Conservation (phyloP, 2,797 vertebrate species). For the Anas acuta region DNA sequence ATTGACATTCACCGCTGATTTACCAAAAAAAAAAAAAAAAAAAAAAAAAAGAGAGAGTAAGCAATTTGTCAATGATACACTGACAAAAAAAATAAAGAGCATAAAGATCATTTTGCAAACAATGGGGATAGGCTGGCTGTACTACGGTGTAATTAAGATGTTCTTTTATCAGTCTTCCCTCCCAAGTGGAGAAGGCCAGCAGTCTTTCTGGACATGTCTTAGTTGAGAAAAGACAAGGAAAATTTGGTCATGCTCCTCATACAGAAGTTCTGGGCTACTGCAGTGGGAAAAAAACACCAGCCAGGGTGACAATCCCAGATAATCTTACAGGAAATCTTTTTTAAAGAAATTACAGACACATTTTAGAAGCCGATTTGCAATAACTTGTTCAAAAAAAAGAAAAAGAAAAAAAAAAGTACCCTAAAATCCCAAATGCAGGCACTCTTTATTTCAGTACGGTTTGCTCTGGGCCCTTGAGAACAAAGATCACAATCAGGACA, state of each 20-base stretch:
- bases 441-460: neutral
- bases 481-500: neutral
- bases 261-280: neutral
- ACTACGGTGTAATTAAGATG: neutral
- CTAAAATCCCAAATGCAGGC: neutral
- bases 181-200: neutral
- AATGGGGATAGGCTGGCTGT: neutral
- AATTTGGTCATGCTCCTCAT: neutral
- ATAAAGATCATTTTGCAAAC: neutral
- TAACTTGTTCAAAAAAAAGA: neutral
- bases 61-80: neutral
- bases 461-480: neutral
- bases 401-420: neutral
- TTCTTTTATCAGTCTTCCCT: neutral
- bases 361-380: neutral
- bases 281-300: neutral
- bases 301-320: neutral
- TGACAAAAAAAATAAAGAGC: neutral
- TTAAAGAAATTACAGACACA: neutral
- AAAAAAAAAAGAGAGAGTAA: neutral
- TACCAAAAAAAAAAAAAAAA: neutral
- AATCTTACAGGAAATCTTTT: conserved; percentile 4
- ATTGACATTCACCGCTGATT: neutral
- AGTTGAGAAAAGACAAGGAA: neutral
- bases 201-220: neutral